These are phyloP conservation scores for Troilus luridus DNA, from an alignment of 2,888 invertebrate genomes.

Conservation along the genomic window DNA sequence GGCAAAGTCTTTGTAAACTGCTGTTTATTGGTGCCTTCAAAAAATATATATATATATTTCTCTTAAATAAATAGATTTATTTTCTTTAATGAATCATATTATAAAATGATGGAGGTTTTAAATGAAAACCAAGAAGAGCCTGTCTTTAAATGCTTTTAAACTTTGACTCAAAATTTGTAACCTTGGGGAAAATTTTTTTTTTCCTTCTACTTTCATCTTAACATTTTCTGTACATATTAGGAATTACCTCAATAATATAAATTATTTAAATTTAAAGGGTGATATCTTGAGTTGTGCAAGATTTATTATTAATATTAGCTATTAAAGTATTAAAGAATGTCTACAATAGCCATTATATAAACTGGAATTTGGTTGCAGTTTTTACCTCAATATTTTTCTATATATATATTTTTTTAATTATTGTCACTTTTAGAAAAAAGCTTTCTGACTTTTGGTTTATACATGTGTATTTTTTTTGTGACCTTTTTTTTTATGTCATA, in stretches of 20 bases:
- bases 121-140: neutral
- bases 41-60: neutral
- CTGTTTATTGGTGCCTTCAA: neutral
- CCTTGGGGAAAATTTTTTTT: neutral
- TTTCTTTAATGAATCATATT: neutral
- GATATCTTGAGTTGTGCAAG: neutral
- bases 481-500: neutral
- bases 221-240: neutral
- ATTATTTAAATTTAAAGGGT: neutral
- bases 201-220: neutral
- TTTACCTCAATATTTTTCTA: neutral
- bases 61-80: neutral
- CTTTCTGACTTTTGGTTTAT: neutral
- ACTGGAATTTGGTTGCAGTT: neutral
- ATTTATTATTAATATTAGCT: neutral
- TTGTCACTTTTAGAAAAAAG: neutral
- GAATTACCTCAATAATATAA: neutral
- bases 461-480: neutral
- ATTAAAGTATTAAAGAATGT: neutral
- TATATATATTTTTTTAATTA: neutral
- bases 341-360: neutral
- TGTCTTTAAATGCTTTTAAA: neutral
- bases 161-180: neutral
- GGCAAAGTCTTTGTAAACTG: neutral
- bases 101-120: neutral